Percentiles rank a stretch among this genome's conserved stretches.
Conservation (phyloP, 2,888 invertebrate genomes). For the Xylocampa areola region DNA sequence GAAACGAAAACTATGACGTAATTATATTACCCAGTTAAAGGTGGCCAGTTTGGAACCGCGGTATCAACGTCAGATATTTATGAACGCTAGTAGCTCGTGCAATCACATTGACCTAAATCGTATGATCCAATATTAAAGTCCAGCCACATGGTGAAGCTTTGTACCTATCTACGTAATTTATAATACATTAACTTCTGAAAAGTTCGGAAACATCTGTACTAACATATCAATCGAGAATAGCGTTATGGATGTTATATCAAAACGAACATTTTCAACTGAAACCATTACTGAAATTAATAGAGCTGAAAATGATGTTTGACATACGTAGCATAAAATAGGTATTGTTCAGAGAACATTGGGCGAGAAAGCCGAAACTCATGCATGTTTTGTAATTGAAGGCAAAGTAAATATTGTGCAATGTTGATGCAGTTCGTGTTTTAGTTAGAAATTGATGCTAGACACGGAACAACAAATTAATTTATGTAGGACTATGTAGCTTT, state of each 20-base stretch:
- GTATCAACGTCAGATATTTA: slow-evolving; percentile 65
- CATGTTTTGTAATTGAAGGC: slow-evolving; percentile 12
- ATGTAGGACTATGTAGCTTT: slow-evolving; percentile 7
- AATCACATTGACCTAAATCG: slow-evolving; percentile 74
- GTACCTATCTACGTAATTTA: slow-evolving; percentile 40
- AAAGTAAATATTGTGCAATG: slow-evolving; percentile 35
- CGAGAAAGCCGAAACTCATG: slow-evolving; percentile 1
- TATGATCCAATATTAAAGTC: slow-evolving; percentile 50
- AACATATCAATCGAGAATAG: slow-evolving; percentile 53
- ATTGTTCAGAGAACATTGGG: slow-evolving; percentile 28
- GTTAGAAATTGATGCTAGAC: slow-evolving; percentile 11
- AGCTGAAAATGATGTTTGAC: slow-evolving; percentile 37
- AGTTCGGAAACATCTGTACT: slow-evolving; percentile 55
- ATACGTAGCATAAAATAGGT: slow-evolving; percentile 24
- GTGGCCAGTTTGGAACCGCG: slow-evolving; percentile 56
- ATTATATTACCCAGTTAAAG: slow-evolving; percentile 20
- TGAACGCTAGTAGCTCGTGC: slow-evolving; percentile 64
- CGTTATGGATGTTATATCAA: slow-evolving; percentile 24
- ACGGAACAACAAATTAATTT: slow-evolving; percentile 17
- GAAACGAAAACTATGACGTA: slow-evolving; percentile 26
- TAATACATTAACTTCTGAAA: slow-evolving; percentile 47
- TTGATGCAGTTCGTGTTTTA: slow-evolving; percentile 27
- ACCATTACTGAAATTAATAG: slow-evolving; percentile 52
- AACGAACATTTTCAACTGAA: slow-evolving; percentile 44
- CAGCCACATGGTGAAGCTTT: slow-evolving; percentile 52